Percentiles rank a stretch among this genome's conserved stretches.
phyloP scores from a whole-genome alignment of 2,888 invertebrate species.

The Lasiommata megera region DNA sequence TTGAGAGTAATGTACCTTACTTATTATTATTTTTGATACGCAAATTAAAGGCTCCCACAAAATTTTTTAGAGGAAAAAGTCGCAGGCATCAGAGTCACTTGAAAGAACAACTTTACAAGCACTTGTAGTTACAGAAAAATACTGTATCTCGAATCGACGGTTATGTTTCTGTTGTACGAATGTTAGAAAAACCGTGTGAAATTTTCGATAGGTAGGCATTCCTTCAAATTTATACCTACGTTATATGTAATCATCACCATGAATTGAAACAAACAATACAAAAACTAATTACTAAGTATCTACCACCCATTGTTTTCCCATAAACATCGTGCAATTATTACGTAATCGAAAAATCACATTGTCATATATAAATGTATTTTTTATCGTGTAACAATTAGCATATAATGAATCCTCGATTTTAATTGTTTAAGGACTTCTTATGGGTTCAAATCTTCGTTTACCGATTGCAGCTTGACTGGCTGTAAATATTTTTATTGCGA shows the following conservation, averaged over 20 bases:
- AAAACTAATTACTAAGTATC: constrained; percentile 34
- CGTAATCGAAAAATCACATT: constrained; percentile 41
- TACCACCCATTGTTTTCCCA: constrained; percentile 40
- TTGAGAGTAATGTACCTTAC: no score
- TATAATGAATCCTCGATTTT: constrained; percentile 18
- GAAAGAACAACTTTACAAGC: no score
- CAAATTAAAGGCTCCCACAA: no score
- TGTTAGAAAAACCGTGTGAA: not conserved
- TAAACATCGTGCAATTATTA: constrained; percentile 32
- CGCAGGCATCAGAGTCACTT: no score
- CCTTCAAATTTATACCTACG: not conserved
- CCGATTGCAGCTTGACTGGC: no score
- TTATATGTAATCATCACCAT: constrained; percentile 1
- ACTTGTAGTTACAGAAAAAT: no score
- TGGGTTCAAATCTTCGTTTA: no score
- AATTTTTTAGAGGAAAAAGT: no score
- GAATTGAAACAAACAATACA: constrained; percentile 25
- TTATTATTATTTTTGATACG: no score
- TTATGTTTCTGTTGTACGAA: no score
- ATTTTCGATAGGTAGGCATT: not conserved
- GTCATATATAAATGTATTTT: constrained; percentile 33
- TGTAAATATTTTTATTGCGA: no score
- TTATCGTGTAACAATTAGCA: constrained; percentile 5
- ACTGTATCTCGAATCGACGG: no score
- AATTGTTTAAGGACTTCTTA: not conserved